A percentile compares a stretch with the other conserved stretches of the same genome.
Evolutionary conservation across 2,888 invertebrate genomes (phyloP).

Genomic region (Amiota minor): DNA sequence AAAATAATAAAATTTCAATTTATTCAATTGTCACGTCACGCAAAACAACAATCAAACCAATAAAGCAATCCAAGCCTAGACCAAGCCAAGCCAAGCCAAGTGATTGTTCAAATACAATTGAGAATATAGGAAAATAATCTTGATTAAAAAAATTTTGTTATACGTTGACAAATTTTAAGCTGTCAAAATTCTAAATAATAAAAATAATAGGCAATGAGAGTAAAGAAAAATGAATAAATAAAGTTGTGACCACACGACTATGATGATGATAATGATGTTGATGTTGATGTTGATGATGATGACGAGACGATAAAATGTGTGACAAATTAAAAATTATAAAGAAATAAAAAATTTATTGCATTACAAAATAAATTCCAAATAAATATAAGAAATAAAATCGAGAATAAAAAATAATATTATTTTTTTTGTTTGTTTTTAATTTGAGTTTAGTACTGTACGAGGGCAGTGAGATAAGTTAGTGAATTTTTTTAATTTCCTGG

Average conservation of each 20-base stretch:
- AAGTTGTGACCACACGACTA: neutral
- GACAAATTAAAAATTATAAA: constrained; percentile 19
- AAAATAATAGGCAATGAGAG: constrained; percentile 1
- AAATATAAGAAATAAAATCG: neutral
- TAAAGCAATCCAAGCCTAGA: neutral
- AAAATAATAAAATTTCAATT: neutral
- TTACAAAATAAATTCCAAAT: neutral
- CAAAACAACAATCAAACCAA: neutral
- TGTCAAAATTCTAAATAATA: neutral
- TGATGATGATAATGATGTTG: too few relatives aligned
- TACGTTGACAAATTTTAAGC: constrained; percentile 20
- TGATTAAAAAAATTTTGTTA: constrained; percentile 10
- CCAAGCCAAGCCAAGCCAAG: too few relatives aligned
- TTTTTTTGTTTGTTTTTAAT: too few relatives aligned
- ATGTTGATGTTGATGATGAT: neutral
- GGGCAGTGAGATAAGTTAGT: too few relatives aligned
- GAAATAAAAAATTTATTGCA: constrained; percentile 11
- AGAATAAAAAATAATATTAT: too few relatives aligned
- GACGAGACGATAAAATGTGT: neutral
- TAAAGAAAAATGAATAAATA: neutral
- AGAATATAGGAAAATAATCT: constrained; percentile 30
- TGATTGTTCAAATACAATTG: constrained; percentile 35
- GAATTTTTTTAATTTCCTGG: too few relatives aligned
- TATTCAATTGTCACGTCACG: neutral
- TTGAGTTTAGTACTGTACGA: too few relatives aligned